phyloP scores from a whole-genome alignment of 2,797 vertebrate species.

The Leptatherina wallacei region DNA sequence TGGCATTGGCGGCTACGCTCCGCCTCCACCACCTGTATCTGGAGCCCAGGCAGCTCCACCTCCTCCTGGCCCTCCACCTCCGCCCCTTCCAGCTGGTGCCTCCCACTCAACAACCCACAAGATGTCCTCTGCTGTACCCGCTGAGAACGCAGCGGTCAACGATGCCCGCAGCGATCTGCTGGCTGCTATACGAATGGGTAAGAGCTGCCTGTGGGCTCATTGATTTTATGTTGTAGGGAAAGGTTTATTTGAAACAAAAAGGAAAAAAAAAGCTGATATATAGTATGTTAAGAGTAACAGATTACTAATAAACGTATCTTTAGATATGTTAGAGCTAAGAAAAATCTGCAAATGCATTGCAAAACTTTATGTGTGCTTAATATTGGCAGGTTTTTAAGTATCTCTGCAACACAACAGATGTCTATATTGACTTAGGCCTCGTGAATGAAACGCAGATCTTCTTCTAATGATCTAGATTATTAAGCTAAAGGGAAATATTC shows the following conservation, averaged over 20 bases:
- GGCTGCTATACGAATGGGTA: constrained; percentile 98
- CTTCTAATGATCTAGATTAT: not conserved
- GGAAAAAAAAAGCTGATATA: no score
- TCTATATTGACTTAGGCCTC: no score
- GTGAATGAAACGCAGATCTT: no score
- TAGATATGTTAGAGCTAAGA: not conserved
- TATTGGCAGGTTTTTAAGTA: no score
- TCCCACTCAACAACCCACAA: constrained; percentile 79
- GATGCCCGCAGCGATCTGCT: constrained; percentile 96
- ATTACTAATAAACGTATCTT: not conserved
- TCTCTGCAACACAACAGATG: no score
- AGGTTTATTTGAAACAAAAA: not conserved
- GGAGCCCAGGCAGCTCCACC: constrained; percentile 86
- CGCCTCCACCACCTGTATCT: constrained; percentile 82
- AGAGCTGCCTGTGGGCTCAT: constrained; percentile 24
- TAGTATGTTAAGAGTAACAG: not conserved
- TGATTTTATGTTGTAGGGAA: not conserved
- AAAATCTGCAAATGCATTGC: no score
- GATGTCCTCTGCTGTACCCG: constrained; percentile 86
- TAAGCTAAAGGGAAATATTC: not conserved
- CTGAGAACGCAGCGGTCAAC: constrained; percentile 82
- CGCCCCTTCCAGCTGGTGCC: constrained; percentile 85
- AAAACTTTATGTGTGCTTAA: not conserved
- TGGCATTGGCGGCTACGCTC: constrained; percentile 75
- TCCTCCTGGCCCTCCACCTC: constrained; percentile 91